These are phyloP conservation scores for Oncorhynchus mykiss DNA, from an alignment of 2,113 vertebrate species.

Conservation along the genomic window DNA sequence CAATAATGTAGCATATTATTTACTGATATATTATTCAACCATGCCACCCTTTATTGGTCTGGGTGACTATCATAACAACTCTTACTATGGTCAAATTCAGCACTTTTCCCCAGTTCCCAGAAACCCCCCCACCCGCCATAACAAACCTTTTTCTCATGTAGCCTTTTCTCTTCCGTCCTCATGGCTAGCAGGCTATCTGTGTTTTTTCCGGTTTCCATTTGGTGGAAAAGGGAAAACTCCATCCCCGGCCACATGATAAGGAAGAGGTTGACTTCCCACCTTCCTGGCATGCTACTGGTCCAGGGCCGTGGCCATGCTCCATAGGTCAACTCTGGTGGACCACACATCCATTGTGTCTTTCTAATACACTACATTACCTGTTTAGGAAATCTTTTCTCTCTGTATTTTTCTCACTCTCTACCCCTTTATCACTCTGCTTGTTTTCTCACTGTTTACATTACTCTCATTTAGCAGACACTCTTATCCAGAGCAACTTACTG, in stretches of 20 bases:
- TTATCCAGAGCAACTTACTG: no score
- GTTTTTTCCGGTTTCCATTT: conserved; percentile 47
- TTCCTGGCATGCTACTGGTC: conserved; percentile 35
- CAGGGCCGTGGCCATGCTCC: conserved; percentile 22
- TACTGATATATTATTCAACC: not conserved
- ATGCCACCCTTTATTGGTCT: not conserved
- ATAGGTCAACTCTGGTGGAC: conserved; percentile 39
- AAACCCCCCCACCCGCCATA: not conserved
- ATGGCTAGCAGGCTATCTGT: conserved; percentile 15
- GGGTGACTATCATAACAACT: not conserved
- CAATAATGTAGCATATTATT: not conserved
- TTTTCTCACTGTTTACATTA: no score
- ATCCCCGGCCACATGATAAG: conserved; percentile 50
- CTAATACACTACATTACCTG: conserved; percentile 18
- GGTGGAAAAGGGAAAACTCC: not conserved
- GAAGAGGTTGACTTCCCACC: conserved; percentile 53
- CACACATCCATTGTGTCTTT: conserved; percentile 53
- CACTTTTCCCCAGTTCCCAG: conserved; percentile 2
- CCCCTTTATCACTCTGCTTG: no score
- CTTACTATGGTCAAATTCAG: not conserved
- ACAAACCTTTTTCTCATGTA: conserved; percentile 19
- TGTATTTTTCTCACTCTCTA: not conserved
- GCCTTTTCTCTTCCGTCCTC: conserved; percentile 29
- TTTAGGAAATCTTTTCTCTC: not conserved
- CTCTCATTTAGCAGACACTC: no score